These are phyloP conservation scores for Pseudococcus jackbeardsleyi DNA, from an alignment of 2,888 invertebrate genomes.

Conservation along the genomic window DNA sequence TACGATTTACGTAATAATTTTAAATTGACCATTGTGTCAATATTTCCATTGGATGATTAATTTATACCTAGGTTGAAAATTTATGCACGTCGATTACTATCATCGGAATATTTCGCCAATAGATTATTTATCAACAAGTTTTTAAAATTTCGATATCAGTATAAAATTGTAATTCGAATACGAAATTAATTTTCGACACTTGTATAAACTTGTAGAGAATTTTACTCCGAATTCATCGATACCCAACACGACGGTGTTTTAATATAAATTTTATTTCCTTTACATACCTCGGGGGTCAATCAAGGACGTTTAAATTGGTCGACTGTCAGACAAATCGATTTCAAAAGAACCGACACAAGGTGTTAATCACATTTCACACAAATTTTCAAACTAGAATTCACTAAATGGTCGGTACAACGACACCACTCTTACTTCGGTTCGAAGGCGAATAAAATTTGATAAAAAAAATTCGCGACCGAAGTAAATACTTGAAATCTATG, in stretches of 20 bases:
- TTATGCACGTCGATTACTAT: too few species aligned
- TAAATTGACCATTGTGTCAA: background rate
- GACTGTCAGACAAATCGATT: conserved; percentile 68
- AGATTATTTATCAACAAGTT: conserved; percentile 24
- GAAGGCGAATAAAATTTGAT: background rate
- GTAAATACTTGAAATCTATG: conserved; percentile 44
- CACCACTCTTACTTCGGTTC: background rate
- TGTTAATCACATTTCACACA: conserved; percentile 54
- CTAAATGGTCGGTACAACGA: background rate
- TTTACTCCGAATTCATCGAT: conserved; percentile 40
- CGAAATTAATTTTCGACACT: background rate
- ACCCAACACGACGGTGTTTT: background rate
- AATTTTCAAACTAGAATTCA: background rate
- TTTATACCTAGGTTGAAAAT: too few species aligned
- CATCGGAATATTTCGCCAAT: background rate
- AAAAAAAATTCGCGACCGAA: conserved; percentile 2
- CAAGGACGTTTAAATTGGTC: conserved; percentile 69
- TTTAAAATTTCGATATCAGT: background rate
- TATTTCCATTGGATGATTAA: background rate
- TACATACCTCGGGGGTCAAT: conserved; percentile 70
- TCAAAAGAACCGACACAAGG: conserved; percentile 61
- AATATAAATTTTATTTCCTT: conserved; percentile 47
- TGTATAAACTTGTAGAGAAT: background rate
- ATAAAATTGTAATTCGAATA: background rate
- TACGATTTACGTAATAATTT: background rate